Percentiles rank a stretch among this genome's conserved stretches.
These are phyloP conservation scores for Lagodon rhomboides DNA, from an alignment of 2,797 vertebrate genomes.

Conservation along the genomic window DNA sequence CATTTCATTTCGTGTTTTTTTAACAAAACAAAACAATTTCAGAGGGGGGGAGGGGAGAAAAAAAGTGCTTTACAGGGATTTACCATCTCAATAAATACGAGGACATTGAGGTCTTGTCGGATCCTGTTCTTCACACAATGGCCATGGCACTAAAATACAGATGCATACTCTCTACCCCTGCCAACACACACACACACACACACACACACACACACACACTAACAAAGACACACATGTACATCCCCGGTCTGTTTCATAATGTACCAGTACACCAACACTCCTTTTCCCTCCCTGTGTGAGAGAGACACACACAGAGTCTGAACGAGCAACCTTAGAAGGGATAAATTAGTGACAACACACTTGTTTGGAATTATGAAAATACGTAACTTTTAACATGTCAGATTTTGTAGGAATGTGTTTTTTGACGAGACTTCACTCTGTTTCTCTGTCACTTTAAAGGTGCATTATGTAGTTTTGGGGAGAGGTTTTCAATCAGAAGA, in stretches of 20 bases:
- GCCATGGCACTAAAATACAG: constrained; percentile 78
- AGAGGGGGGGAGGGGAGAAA: constrained; percentile 68
- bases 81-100: constrained; percentile 99
- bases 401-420: constrained; percentile 51
- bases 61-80: constrained; percentile 99
- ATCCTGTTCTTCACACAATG: constrained; percentile 85
- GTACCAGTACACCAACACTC: constrained; percentile 81
- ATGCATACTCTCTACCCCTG: constrained; percentile 68
- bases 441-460: constrained; percentile 22
- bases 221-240: constrained; percentile 70
- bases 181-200: constrained; percentile 71
- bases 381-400: constrained; percentile 57
- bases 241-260: constrained; percentile 74
- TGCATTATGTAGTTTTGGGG: too few species aligned
- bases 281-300: constrained; percentile 60
- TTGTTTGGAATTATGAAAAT: constrained; percentile 69
- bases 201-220: constrained; percentile 82
- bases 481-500: too few species aligned
- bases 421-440: constrained; percentile 45
- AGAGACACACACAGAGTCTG: constrained; percentile 64
- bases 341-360: constrained; percentile 76
- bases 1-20: constrained; percentile 71
- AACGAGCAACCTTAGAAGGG: constrained; percentile 71
- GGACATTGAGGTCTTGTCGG: constrained; percentile 89
- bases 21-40: constrained; percentile 94